These are phyloP conservation scores for Diaperis boleti DNA, from an alignment of 2,888 invertebrate species.

Conservation along the genomic window DNA sequence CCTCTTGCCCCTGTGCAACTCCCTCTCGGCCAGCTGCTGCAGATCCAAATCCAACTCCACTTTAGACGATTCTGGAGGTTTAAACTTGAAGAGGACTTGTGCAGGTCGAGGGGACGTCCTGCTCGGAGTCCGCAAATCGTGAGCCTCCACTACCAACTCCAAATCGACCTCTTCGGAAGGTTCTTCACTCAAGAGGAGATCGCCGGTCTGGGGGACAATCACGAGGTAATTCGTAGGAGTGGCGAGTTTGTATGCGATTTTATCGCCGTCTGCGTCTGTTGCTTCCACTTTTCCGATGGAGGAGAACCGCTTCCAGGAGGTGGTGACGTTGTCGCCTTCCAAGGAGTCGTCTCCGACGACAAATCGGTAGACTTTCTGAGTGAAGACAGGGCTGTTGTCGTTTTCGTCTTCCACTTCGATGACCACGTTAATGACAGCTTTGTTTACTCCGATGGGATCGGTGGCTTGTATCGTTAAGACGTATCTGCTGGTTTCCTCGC, in stretches of 20 bases:
- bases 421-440: constrained; percentile 81
- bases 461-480: constrained; percentile 83
- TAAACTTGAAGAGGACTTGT: constrained; percentile 82
- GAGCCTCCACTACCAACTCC: constrained; percentile 83
- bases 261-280: constrained; percentile 91
- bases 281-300: constrained; percentile 89
- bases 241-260: constrained; percentile 86
- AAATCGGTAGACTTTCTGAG: constrained; percentile 82
- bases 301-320: constrained; percentile 82
- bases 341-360: constrained; percentile 75
- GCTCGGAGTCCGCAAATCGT: constrained; percentile 83
- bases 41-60: constrained; percentile 72
- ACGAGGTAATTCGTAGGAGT: constrained; percentile 86
- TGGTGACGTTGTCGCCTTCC: constrained; percentile 72
- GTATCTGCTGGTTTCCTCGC: constrained; percentile 80
- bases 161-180: constrained; percentile 73
- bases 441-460: constrained; percentile 84
- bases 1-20: constrained; percentile 78
- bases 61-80: constrained; percentile 69
- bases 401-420: constrained; percentile 88
- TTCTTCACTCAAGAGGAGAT: constrained; percentile 85
- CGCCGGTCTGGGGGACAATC: constrained; percentile 89
- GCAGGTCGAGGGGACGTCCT: constrained; percentile 78
- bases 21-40: constrained; percentile 66
- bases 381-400: constrained; percentile 91